Evolutionary conservation across 2,888 invertebrate species (phyloP).

Genomic region (Drosophila koepferae): DNA sequence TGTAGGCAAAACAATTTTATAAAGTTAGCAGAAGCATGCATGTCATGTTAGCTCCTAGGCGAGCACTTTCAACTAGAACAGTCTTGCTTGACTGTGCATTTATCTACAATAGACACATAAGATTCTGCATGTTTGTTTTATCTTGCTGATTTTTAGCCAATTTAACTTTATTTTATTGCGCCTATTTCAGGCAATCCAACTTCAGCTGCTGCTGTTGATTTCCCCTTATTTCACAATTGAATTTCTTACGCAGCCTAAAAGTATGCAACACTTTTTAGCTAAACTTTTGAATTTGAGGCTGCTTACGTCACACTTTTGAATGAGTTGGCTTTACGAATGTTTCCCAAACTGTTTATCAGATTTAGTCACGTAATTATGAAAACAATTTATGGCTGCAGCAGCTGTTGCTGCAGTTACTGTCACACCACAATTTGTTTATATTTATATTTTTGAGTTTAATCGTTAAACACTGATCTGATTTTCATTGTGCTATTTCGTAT

Average conservation of each 20-base stretch:
- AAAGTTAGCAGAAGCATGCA: too few relatives aligned
- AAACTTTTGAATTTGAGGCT: not conserved
- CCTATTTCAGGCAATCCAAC: not conserved
- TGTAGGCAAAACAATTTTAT: too few relatives aligned
- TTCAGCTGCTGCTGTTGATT: not conserved
- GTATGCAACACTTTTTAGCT: conserved; percentile 44
- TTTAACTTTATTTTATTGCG: not conserved
- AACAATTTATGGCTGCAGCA: not conserved
- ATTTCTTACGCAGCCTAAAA: conserved; percentile 19
- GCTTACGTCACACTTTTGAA: conserved; percentile 38
- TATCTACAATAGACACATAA: too few relatives aligned
- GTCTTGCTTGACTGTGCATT: too few relatives aligned
- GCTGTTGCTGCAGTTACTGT: conserved; percentile 3
- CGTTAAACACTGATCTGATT: not conserved
- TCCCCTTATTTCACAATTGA: not conserved
- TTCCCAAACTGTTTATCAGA: conserved; percentile 19
- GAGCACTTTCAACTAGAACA: too few relatives aligned
- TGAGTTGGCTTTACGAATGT: not conserved
- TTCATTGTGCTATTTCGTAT: not conserved
- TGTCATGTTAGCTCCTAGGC: too few relatives aligned
- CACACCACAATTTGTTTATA: not conserved
- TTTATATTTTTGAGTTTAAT: not conserved
- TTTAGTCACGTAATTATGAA: not conserved
- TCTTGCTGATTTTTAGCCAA: not conserved
- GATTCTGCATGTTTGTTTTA: too few relatives aligned